Percentiles rank a stretch among this genome's conserved stretches.
Evolutionary conservation across 2,113 vertebrate species (phyloP).

Genomic region (Xenopus laevis): DNA sequence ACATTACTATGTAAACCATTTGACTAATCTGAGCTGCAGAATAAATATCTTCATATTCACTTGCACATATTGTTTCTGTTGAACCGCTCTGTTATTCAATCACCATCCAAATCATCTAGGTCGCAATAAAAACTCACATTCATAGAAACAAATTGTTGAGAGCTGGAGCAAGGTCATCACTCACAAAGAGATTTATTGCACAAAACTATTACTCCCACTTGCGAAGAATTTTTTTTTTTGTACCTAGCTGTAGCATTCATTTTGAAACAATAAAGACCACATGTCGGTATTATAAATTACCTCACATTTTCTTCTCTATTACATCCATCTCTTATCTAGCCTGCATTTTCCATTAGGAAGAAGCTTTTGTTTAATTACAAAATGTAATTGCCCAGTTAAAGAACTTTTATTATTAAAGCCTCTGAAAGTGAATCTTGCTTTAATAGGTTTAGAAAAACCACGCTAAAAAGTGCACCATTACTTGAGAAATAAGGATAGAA

Average conservation of each 20-base stretch:
- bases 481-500: background rate
- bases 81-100: slow-evolving; percentile 25
- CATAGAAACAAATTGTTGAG: background rate
- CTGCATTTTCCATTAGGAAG: background rate
- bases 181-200: slow-evolving; percentile 29
- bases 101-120: slow-evolving; percentile 6
- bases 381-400: slow-evolving; percentile 10
- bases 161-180: slow-evolving; percentile 19
- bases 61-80: slow-evolving; percentile 17
- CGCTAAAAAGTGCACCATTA: background rate
- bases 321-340: slow-evolving; percentile 6
- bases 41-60: slow-evolving; percentile 3
- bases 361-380: slow-evolving; percentile 21
- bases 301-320: slow-evolving; percentile 18
- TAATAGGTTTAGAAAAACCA: background rate
- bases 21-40: slow-evolving; percentile 18
- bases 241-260: slow-evolving; percentile 6
- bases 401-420: slow-evolving; percentile 9
- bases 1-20: slow-evolving; percentile 32
- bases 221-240: background rate
- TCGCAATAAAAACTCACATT: slow-evolving; percentile 19
- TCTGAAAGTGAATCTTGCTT: background rate
- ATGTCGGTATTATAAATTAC: slow-evolving; percentile 26
- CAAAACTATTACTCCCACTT: slow-evolving; percentile 23
- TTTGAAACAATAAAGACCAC: slow-evolving; percentile 18